phyloP scores from a whole-genome alignment of 2,113 vertebrate species.

The Illadopsis cleaveri region DNA sequence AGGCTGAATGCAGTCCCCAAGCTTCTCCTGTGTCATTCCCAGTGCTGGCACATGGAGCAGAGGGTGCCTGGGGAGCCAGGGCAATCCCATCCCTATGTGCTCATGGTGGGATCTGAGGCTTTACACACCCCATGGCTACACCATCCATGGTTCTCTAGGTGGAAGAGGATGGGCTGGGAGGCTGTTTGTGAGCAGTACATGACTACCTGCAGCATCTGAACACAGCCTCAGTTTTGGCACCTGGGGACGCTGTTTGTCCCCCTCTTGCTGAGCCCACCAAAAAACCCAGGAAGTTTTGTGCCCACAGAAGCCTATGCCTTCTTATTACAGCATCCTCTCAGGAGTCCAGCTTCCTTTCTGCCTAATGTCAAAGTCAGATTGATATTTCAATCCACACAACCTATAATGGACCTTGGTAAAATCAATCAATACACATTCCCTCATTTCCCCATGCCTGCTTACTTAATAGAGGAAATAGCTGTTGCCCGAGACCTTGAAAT shows the following conservation, averaged over 20 bases:
- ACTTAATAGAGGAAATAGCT: slow-evolving; percentile 60
- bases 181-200: background rate
- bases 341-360: background rate
- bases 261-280: background rate
- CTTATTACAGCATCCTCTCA: background rate
- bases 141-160: background rate
- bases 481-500: slow-evolving; percentile 37
- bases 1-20: background rate
- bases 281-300: background rate
- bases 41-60: accelerated
- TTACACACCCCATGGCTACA: background rate
- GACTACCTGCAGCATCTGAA: background rate
- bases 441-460: background rate
- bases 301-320: background rate
- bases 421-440: slow-evolving; percentile 40
- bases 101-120: background rate
- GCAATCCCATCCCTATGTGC: background rate
- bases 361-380: slow-evolving; percentile 31
- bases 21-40: background rate
- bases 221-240: background rate
- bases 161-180: background rate
- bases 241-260: background rate
- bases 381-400: slow-evolving; percentile 14
- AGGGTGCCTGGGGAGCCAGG: background rate
- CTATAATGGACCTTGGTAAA: slow-evolving; percentile 52